These are phyloP conservation scores for Danionella cerebrum DNA, from an alignment of 2,113 vertebrate species.

Conservation along the genomic window DNA sequence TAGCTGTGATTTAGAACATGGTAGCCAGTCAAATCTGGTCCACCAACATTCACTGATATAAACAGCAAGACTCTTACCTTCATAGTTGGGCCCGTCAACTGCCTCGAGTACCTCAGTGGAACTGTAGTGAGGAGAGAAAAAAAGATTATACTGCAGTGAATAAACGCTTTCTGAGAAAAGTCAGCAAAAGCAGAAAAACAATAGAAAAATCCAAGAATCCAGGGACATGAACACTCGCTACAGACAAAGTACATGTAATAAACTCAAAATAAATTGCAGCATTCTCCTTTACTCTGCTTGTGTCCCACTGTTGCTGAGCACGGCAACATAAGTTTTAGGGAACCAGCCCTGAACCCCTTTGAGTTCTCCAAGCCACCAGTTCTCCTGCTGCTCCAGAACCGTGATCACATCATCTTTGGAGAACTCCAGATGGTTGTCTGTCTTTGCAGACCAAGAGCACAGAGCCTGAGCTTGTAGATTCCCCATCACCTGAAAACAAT, in stretches of 20 bases:
- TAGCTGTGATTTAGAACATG: no score
- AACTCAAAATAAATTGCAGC: no score
- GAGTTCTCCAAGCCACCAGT: slow-evolving; percentile 94
- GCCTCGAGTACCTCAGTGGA: slow-evolving; percentile 44
- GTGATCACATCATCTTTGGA: slow-evolving; percentile 89
- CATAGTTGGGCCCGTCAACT: slow-evolving; percentile 46
- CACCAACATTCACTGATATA: not conserved
- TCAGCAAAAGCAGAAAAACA: not conserved
- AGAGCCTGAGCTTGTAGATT: slow-evolving; percentile 87
- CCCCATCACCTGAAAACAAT: slow-evolving; percentile 70
- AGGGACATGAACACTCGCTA: no score
- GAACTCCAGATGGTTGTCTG: slow-evolving; percentile 94
- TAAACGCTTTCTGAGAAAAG: no score
- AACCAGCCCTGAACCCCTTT: slow-evolving; percentile 87
- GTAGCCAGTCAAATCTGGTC: not conserved
- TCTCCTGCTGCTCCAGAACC: slow-evolving; percentile 94
- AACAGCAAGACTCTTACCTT: slow-evolving; percentile 46
- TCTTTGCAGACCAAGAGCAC: slow-evolving; percentile 96
- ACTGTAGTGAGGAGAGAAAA: not conserved
- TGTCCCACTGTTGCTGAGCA: slow-evolving; percentile 64
- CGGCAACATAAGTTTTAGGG: slow-evolving; percentile 85
- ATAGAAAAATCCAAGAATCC: no score
- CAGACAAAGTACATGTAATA: slow-evolving; percentile 10
- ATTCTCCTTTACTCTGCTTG: slow-evolving; percentile 56
- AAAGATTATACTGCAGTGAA: not conserved